A percentile compares a stretch with the other conserved stretches of the same genome.
phyloP scores from a whole-genome alignment of 2,888 invertebrate genomes.

The Folsomia candida region DNA sequence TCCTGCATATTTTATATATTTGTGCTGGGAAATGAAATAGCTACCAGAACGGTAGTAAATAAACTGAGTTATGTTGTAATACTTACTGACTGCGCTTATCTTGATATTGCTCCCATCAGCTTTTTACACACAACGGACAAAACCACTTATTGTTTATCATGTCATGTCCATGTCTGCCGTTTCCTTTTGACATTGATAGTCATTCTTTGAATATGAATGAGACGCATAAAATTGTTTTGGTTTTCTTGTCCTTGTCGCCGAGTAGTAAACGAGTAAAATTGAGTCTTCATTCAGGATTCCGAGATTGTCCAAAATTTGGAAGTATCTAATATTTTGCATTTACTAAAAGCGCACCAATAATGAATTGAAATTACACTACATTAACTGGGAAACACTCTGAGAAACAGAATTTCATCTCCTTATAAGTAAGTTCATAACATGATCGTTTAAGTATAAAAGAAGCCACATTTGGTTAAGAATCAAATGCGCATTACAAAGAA shows the following conservation, averaged over 20 bases:
- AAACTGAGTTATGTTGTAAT: neutral
- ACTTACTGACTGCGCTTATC: neutral
- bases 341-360: no score
- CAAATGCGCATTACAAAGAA: no score
- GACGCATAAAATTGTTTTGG: constrained; percentile 14
- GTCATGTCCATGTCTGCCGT: constrained; percentile 6
- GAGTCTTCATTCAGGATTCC: constrained; percentile 4
- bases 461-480: no score
- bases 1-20: no score
- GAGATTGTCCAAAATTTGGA: neutral
- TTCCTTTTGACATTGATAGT: constrained; percentile 10
- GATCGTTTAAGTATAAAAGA: no score
- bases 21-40: neutral
- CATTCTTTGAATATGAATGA: constrained; percentile 23
- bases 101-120: neutral
- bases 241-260: constrained; percentile 4
- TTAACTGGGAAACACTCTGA: no score
- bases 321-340: no score
- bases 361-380: no score
- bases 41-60: neutral
- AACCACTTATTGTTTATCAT: constrained; percentile 6
- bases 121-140: neutral
- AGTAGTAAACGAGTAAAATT: neutral
- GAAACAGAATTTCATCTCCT: no score
- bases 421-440: no score